Evolutionary conservation across 2,113 vertebrate species (phyloP), one percentile per base, ranked within the genome.

Genomic region (Stegastes partitus): DNA sequence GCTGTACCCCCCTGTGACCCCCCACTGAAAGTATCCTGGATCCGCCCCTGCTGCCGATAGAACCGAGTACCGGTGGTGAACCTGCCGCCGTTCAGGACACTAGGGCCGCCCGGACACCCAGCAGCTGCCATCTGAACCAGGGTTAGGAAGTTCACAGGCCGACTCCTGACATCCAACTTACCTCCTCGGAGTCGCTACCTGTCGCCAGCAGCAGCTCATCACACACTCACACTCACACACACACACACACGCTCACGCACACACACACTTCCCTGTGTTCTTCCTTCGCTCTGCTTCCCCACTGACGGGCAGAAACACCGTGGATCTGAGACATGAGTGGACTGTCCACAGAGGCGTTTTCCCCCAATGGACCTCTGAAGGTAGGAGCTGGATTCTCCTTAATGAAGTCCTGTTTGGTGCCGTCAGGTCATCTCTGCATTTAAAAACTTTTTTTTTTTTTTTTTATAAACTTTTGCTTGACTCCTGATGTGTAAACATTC

Each of bases 91-190:
- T n/a, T n/a, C n/a, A 34, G 85, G 91, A 86, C 93, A 87, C 89
- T 94, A 93, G 92, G 93, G 83, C 92, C 89, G 37, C 89, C 80
- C 89, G 81, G 87, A 89, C 86, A 70, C 68, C 71, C 28, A 45
- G 68, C 19, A 12, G 49, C 25, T 23, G 56, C 83, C 54, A 72
- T 42, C 77, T 44, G 53, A 51, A 70, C 21, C 59, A 0, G 15
- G 25, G 72, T 79, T 63, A 54, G 0, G 75, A 73, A 81, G 89
- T 86, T 87, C 63, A 71, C 39, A 26, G 81, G 71, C 68, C 70
- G 70, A n/a, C n/a, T n/a, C n/a, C n/a, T n/a, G n/a, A 72, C 22
- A 4, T n/a, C 47, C 4, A 31, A 71, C 70, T 2, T 37, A 44
- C 22, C 65, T 2, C n/a, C 55, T 51, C 11, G 53, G 26, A 3